Evolutionary conservation across 1,140 invertebrate genomes (phyloP), one percentile per base, ranked within the genome.

Genomic region (Camponotus vicinus): DNA sequence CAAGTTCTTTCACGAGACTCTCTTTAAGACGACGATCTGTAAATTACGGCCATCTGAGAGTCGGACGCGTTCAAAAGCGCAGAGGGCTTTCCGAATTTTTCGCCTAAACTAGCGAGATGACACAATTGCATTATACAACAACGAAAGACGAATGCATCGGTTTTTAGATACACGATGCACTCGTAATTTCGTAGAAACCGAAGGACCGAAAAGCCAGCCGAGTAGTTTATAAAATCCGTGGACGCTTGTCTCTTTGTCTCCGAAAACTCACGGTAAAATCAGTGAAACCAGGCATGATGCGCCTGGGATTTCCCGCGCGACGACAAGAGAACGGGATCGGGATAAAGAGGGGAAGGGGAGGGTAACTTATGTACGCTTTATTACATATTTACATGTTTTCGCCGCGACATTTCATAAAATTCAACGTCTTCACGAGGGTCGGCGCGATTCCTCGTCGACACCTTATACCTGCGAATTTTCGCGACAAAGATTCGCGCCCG

Each of bases 331-430:
- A 1, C 27, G 27, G 27, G 27, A 27, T 27, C 27, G 27, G 27
- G 27, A 27, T 27, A 27, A 0, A 27, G 27, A 55, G 15, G 49
- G 57, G 57, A 59, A n/a, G 7, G 40, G 49, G 13, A 57, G 42
- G 34, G 61, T 3, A 52, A 71, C 85, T 87, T 77, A 1, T 27
- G 1, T 27, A 89, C 88, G 88, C 85, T 92, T 92, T 92, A 92
- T 92, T 87, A 89, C 91, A 80, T 90, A 91, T 92, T 92, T 92
- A 91, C 91, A 91, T 92, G 91, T 91, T 89, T 91, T 85, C 83
- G 66, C 55, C 75, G 34, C 59, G 88, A 90, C 90, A 88, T 90
- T 91, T 91, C 86, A 88, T 90, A 89, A 91, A 91, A 91, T 89
- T 91, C 90, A 91, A 85, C 90, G 86, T 89, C 90, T 90, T 90